These are phyloP conservation scores for Syrmaticus mikado DNA, from an alignment of 2,113 vertebrate species.

Conservation along the genomic window DNA sequence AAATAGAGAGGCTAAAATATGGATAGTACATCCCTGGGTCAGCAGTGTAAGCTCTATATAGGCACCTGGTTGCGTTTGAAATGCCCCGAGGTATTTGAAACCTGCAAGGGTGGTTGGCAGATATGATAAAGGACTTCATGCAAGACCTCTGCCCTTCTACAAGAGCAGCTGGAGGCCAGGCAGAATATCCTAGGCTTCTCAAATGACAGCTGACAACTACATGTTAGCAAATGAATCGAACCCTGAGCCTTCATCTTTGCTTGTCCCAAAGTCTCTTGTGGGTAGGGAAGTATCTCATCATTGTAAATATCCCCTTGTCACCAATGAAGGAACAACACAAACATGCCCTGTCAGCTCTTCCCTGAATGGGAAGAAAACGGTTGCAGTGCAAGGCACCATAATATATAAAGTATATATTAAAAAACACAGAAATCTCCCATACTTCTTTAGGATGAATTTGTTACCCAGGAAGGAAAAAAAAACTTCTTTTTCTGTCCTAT, in stretches of 20 bases:
- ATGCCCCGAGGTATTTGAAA: constrained; percentile 12
- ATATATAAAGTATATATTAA: not conserved
- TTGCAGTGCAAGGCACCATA: not conserved
- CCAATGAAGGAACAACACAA: not conserved
- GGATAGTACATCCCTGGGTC: not conserved
- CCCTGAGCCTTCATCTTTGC: not conserved
- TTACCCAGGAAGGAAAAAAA: not conserved
- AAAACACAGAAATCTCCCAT: not conserved
- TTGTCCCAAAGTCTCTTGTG: not conserved
- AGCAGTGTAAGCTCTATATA: not conserved
- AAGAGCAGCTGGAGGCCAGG: constrained; percentile 58
- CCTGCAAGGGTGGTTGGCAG: not conserved
- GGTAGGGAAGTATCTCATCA: not conserved
- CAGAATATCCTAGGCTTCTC: constrained; percentile 41
- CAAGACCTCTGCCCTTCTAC: constrained; percentile 51
- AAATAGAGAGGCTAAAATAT: not conserved
- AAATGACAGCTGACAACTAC: constrained; percentile 24
- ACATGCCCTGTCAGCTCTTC: not conserved
- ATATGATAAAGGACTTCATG: constrained; percentile 30
- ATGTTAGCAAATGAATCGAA: constrained; percentile 3
- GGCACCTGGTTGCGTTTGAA: constrained; percentile 39
- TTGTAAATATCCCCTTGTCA: constrained; percentile 9
- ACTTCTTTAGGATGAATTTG: not conserved
- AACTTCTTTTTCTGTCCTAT: not conserved
- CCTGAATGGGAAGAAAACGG: not conserved